Evolutionary conservation across 2,113 vertebrate species (phyloP).

Genomic region (Rhinoptilus africanus): DNA sequence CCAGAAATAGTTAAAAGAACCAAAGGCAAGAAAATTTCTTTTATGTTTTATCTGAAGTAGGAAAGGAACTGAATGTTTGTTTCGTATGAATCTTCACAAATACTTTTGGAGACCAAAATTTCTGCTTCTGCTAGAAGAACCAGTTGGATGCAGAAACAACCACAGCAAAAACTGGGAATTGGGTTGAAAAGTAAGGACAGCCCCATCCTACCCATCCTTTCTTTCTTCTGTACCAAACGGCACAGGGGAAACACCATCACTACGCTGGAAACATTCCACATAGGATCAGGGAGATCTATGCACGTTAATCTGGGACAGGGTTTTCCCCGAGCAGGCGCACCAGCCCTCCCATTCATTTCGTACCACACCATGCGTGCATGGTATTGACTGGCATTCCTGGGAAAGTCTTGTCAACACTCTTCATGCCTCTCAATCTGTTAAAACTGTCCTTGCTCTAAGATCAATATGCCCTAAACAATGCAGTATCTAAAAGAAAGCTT

Average conservation of each 20-base stretch:
- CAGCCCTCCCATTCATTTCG: neutral
- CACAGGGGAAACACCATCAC: neutral
- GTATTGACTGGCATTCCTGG: neutral
- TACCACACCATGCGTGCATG: neutral
- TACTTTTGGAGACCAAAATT: neutral
- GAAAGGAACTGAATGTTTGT: neutral
- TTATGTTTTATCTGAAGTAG: neutral
- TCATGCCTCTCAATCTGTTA: neutral
- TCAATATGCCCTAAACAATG: neutral
- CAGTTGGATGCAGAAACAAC: neutral
- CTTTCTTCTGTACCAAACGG: neutral
- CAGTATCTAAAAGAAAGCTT: neutral
- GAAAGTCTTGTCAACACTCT: neutral
- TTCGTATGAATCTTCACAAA: neutral
- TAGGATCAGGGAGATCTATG: neutral
- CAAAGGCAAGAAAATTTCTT: neutral
- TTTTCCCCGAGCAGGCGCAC: neutral
- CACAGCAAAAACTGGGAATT: neutral
- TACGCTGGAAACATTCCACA: neutral
- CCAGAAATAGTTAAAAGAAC: neutral
- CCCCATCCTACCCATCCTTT: neutral
- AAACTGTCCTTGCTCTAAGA: neutral
- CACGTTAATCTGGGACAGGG: neutral
- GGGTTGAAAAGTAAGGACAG: neutral
- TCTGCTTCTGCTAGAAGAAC: slow-evolving; percentile 1